These are phyloP conservation scores for Emydoidea blandingii DNA, from an alignment of 2,797 vertebrate species.

Conservation along the genomic window DNA sequence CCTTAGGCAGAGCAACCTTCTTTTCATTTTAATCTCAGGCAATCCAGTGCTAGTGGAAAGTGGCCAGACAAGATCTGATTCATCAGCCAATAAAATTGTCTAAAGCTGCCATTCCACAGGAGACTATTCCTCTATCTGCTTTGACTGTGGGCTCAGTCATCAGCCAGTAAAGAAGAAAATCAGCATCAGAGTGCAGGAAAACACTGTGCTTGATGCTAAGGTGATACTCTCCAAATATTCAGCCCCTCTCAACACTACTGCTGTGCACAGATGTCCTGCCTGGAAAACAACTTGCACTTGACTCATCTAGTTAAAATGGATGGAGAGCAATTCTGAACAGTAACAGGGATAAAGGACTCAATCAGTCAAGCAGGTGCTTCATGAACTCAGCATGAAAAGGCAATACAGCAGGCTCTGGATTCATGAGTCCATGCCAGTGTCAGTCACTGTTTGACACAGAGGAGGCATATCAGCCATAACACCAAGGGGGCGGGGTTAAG, in stretches of 20 bases:
- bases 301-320: conserved; percentile 41
- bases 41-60: conserved; percentile 72
- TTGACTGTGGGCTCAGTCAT: conserved; percentile 59
- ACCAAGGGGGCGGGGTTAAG: neutral
- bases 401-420: neutral
- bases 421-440: accelerated
- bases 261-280: neutral
- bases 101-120: conserved; percentile 74
- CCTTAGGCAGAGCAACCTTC: conserved; percentile 68
- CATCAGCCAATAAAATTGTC: conserved; percentile 79
- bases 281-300: conserved; percentile 27
- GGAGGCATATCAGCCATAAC: neutral
- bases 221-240: conserved; percentile 17
- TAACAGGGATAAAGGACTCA: conserved; percentile 50
- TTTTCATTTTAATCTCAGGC: conserved; percentile 69
- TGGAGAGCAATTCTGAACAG: conserved; percentile 7
- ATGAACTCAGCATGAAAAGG: neutral
- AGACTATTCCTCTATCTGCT: conserved; percentile 41
- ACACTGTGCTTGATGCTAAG: neutral
- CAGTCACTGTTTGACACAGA: neutral
- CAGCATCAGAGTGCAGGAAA: neutral
- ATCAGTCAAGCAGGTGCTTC: conserved; percentile 21
- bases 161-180: conserved; percentile 69
- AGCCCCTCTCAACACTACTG: neutral
- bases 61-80: conserved; percentile 75